A percentile compares a stretch with the other conserved stretches of the same genome.
phyloP scores from a whole-genome alignment of 2,113 vertebrate species.

The Suncus etruscus region DNA sequence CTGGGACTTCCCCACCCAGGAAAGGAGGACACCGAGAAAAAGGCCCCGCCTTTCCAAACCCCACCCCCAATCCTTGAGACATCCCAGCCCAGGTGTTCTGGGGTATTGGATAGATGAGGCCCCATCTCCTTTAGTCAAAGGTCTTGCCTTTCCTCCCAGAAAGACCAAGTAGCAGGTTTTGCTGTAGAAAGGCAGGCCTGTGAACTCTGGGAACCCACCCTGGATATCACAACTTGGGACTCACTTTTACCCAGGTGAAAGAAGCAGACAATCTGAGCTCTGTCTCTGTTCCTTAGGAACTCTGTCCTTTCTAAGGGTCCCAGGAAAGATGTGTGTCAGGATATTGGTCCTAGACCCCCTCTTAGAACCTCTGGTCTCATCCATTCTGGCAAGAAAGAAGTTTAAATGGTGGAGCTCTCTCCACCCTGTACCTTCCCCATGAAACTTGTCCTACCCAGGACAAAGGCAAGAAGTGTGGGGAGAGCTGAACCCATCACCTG shows the following conservation, averaged over 20 bases:
- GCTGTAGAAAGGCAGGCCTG: neutral
- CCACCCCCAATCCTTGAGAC: constrained; percentile 43
- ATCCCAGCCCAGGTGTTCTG: no score
- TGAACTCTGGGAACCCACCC: neutral
- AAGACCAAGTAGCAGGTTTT: neutral
- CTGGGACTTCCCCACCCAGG: constrained; percentile 67
- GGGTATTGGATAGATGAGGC: no score
- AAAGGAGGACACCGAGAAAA: constrained; percentile 56
- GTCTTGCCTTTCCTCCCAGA: neutral
- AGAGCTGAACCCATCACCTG: neutral
- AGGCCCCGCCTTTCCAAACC: constrained; percentile 33
- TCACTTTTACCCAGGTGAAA: neutral
- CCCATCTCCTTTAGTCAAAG: constrained; percentile 32
- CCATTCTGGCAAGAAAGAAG: constrained; percentile 20
- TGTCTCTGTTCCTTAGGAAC: neutral
- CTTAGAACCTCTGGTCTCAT: constrained; percentile 3
- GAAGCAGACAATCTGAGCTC: constrained; percentile 26
- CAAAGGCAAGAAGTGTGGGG: neutral
- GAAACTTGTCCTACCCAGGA: neutral
- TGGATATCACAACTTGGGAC: constrained; percentile 33
- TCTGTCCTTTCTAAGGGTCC: neutral
- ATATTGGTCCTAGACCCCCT: neutral
- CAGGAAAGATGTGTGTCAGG: constrained; percentile 2
- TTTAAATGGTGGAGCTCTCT: neutral
- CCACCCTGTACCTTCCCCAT: neutral